A percentile compares a stretch with the other conserved stretches of the same genome.
Conservation (phyloP, 2,888 invertebrate species). For the Drosophila nigricruria region DNA sequence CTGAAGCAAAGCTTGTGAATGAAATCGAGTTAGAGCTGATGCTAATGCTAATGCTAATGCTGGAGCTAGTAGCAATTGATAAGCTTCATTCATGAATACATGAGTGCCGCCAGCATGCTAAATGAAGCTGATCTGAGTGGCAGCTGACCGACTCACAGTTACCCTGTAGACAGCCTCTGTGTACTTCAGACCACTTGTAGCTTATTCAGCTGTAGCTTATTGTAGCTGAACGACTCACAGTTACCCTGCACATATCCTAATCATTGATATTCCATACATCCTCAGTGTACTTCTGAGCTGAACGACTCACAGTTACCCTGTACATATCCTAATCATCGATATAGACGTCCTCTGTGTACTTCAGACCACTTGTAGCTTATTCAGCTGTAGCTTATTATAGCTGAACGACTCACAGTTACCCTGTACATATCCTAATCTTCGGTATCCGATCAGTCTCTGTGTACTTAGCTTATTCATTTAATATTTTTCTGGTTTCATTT, state of each 20-base stretch:
- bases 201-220: too few species aligned
- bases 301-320: neutral
- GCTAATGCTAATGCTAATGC: constrained; percentile 8
- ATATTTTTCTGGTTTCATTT: neutral
- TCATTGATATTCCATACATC: too few species aligned
- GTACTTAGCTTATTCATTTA: neutral
- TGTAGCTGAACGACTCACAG: too few species aligned
- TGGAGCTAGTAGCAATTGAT: constrained; percentile 16
- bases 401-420: too few species aligned
- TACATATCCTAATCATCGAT: neutral
- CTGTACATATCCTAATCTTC: too few species aligned
- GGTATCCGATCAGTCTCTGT: too few species aligned
- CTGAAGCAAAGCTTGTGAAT: constrained; percentile 35
- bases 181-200: neutral
- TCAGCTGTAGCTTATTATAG: too few species aligned
- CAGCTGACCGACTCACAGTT: neutral
- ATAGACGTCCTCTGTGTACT: neutral
- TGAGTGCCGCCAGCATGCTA: neutral
- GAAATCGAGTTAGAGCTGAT: constrained; percentile 10
- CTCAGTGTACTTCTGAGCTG: too few species aligned
- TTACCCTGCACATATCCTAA: too few species aligned
- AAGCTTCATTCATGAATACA: constrained; percentile 2
- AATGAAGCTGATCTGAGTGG: neutral
- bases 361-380: neutral
- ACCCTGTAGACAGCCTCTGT: neutral